A percentile compares a stretch with the other conserved stretches of the same genome.
Evolutionary conservation across 2,113 vertebrate species (phyloP).

Genomic region (Piaya cayana): DNA sequence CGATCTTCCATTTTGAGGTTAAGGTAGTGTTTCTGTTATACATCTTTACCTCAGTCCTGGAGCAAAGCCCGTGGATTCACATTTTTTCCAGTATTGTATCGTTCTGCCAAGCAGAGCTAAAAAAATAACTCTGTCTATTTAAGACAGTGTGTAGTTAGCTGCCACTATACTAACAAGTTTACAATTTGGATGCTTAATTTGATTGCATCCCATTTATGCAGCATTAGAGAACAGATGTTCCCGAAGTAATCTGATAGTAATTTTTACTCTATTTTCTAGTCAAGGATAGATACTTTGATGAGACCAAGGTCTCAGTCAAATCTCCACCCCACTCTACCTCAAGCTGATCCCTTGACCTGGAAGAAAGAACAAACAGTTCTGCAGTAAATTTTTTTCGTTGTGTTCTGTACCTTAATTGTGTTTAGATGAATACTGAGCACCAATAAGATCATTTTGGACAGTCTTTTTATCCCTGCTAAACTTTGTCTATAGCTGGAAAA

Average conservation of each 20-base stretch:
- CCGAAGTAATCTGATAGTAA: constrained; percentile 45
- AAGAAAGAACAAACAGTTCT: constrained; percentile 60
- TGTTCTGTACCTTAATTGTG: background rate
- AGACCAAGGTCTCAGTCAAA: constrained; percentile 50
- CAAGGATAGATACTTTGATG: constrained; percentile 64
- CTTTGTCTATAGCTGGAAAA: background rate
- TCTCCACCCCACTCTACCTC: constrained; percentile 21
- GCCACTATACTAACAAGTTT: background rate
- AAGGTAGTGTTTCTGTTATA: background rate
- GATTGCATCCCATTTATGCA: background rate
- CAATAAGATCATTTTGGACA: background rate
- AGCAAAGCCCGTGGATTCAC: background rate
- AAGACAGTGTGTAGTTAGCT: background rate
- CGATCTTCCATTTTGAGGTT: background rate
- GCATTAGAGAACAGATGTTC: constrained; percentile 45
- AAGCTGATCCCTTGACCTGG: constrained; percentile 43
- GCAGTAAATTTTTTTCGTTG: background rate
- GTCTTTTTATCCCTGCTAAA: background rate
- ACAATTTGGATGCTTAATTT: constrained; percentile 4
- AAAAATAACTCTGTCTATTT: background rate
- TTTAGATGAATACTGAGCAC: background rate
- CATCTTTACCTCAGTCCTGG: background rate
- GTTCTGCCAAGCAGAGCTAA: background rate
- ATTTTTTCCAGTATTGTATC: background rate
- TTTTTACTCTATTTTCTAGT: constrained; percentile 54